phyloP scores from a whole-genome alignment of 2,113 vertebrate species.

The Pygathrix nemaeus region DNA sequence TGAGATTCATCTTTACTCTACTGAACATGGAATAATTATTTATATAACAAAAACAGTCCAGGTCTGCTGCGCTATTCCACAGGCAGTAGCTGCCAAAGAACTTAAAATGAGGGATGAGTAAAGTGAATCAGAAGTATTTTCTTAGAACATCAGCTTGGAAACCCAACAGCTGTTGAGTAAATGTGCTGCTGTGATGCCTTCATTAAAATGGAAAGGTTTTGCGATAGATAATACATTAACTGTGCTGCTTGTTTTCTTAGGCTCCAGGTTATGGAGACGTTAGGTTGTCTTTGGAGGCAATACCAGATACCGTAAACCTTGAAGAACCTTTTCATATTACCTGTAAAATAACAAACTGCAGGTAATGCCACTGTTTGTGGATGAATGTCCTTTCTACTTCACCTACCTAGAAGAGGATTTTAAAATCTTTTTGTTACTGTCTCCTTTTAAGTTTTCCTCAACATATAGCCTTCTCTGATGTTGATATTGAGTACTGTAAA shows the following conservation, averaged over 20 bases:
- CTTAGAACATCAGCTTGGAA: not conserved
- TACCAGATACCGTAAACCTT: conserved; percentile 96
- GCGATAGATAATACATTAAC: conserved; percentile 12
- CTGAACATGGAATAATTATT: not conserved
- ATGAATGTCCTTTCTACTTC: not conserved
- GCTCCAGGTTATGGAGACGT: conserved; percentile 98
- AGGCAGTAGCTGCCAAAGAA: not conserved
- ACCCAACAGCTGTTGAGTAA: not conserved
- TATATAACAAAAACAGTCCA: not conserved
- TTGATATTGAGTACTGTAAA: not conserved
- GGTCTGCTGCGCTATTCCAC: not conserved
- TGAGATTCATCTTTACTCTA: conserved; percentile 20
- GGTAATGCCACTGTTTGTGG: conserved; percentile 84
- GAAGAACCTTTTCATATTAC: conserved; percentile 98
- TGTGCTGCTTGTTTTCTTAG: conserved; percentile 80
- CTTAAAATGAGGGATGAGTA: not conserved
- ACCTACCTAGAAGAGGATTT: not conserved
- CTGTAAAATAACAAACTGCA: conserved; percentile 99
- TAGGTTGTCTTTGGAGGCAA: conserved; percentile 94
- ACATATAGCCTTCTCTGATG: not conserved
- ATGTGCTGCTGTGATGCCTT: not conserved
- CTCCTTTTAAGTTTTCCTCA: conserved; percentile 10
- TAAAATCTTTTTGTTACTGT: conserved; percentile 14
- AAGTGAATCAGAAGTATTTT: not conserved
- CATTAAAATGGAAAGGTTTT: not conserved